Conservation (phyloP, 2,113 vertebrate genomes). For the Salminus brasiliensis region DNA sequence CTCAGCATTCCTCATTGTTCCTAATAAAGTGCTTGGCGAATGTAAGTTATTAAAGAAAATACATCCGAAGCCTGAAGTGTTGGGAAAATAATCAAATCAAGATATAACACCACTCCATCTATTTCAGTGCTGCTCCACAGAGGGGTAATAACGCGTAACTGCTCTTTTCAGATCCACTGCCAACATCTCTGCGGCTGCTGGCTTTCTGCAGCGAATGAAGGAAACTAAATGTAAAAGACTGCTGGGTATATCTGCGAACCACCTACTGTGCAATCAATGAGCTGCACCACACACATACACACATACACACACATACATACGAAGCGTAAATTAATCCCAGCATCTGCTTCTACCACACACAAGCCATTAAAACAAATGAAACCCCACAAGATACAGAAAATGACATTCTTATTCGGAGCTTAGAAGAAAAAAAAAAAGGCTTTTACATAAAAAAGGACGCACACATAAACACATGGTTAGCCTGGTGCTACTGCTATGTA, state of each 20-base stretch:
- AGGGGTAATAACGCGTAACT: not conserved
- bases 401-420: not conserved
- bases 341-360: not conserved
- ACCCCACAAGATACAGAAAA: not conserved
- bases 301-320: not conserved
- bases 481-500: not conserved
- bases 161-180: not conserved
- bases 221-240: not conserved
- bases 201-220: not conserved
- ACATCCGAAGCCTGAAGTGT: too few species aligned
- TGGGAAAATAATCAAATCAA: too few species aligned
- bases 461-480: not conserved
- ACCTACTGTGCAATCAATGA: constrained; percentile 10
- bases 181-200: not conserved
- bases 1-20: too few species aligned
- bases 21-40: too few species aligned
- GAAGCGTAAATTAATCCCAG: not conserved
- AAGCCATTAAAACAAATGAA: not conserved
- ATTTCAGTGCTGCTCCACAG: not conserved
- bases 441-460: not conserved
- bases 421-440: not conserved
- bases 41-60: too few species aligned
- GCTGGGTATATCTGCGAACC: not conserved
- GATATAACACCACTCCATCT: too few species aligned
- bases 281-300: not conserved